Base-by-base conservation (phyloP, 2,113 vertebrate genomes). In the Scopus umbretta region DNA sequence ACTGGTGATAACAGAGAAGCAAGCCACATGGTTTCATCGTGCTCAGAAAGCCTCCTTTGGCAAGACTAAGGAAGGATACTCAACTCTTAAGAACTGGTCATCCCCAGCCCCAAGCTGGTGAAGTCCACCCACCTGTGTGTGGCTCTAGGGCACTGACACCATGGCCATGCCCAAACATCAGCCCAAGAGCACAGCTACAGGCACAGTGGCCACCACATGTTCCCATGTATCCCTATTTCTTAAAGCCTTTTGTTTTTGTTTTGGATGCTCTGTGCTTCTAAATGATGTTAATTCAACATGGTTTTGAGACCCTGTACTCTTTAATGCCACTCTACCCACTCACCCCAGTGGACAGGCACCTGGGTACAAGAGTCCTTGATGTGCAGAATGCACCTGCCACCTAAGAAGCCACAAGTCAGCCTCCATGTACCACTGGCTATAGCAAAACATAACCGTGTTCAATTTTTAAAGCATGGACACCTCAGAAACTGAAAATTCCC, bases 171-270 rank as follows among this genome's bases (percentile, higher is more conserved):
- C 84, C 42, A 11, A 38, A n/a, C 10, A 10, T 2, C 71, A 73
- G 16, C 53, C 78, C 56, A n/a, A 10, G n/a, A 52, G 45, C 55
- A 47, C 56, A 59, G 36, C 43, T 34, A 10, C 1, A 1, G 74
- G 23, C 79, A 13, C 55, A 11, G 45, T 0, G 1, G 11, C 67
- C 78, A 72, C 27, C 40, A 34, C 45, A 6, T 1, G 0, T 16
- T 55, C 55, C 65, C 66, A 40, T 16, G 7, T 10, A 8, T 1
- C 30, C 53, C 29, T 47, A 2, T 25, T 47, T 32, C 67, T 52
- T 42, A 43, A 61, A 75, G 29, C 67, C n/a, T 50, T 25, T 7
- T 8, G 13, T 15, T 6, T n/a, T 19, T 61, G 53, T 8, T 65
- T 42, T 16, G 26, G 45, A 40, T 6, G 7, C 43, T 66, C 53